These are phyloP conservation scores for Gisinianus flammeolus DNA, from an alignment of 2,888 invertebrate genomes.

Conservation along the genomic window DNA sequence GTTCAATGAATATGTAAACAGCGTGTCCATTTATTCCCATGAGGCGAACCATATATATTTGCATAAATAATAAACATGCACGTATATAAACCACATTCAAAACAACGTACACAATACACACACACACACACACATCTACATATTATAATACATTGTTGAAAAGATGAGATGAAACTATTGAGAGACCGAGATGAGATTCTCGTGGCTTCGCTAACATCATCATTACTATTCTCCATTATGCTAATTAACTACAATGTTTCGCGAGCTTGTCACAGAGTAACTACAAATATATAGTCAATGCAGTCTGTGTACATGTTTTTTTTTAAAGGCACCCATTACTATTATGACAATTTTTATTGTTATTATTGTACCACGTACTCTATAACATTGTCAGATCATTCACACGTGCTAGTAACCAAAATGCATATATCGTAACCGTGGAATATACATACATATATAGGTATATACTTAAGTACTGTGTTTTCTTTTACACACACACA, in stretches of 20 bases:
- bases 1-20: background rate
- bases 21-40: slow-evolving; percentile 10
- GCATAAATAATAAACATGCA: background rate
- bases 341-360: background rate
- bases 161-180: too few species aligned
- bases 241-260: slow-evolving; percentile 1
- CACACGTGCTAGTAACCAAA: slow-evolving; percentile 22
- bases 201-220: background rate
- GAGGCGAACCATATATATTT: background rate
- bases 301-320: background rate
- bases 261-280: background rate
- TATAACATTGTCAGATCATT: slow-evolving; percentile 9
- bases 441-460: slow-evolving; percentile 2
- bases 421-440: background rate
- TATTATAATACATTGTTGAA: too few species aligned
- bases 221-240: slow-evolving; percentile 12
- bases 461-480: background rate
- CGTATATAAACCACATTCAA: background rate
- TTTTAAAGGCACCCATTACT: background rate
- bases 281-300: background rate
- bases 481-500: background rate
- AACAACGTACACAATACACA: too few species aligned
- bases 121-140: background rate
- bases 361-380: background rate
- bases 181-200: background rate